Conservation (phyloP, 53 echinoderm and acorn worm species). For the Zoroaster sp. region DNA sequence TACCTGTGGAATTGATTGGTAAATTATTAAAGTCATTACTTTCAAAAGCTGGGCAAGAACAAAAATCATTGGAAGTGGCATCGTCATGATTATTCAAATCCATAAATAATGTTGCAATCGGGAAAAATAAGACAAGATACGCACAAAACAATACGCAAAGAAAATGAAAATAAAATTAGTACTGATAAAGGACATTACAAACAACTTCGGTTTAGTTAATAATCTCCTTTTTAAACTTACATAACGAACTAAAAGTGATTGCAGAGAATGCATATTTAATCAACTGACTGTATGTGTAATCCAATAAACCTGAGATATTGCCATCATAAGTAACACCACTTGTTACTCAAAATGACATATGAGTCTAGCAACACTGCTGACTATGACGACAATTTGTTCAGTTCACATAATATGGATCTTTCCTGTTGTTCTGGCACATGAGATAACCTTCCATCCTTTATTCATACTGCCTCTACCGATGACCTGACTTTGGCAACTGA, state of each 20-base stretch:
- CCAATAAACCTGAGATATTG: too few relatives aligned
- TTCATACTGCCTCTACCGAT: not conserved
- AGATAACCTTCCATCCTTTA: not conserved
- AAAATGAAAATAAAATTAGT: too few relatives aligned
- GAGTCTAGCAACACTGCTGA: too few relatives aligned
- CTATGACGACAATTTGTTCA: not conserved
- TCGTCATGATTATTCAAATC: not conserved
- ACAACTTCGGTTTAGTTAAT: too few relatives aligned
- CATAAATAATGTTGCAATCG: not conserved
- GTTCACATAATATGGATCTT: not conserved
- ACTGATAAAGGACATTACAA: too few relatives aligned
- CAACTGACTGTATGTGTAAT: too few relatives aligned
- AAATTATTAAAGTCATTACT: not conserved
- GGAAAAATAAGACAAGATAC: not conserved
- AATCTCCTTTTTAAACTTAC: too few relatives aligned
- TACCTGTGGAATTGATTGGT: not conserved
- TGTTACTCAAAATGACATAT: too few relatives aligned
- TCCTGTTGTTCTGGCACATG: not conserved
- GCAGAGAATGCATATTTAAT: too few relatives aligned
- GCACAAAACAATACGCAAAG: not conserved
- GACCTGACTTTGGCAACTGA: not conserved
- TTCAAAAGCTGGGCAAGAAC: not conserved
- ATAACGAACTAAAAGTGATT: too few relatives aligned
- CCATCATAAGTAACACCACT: too few relatives aligned
- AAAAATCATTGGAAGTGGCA: not conserved